Evolutionary conservation across 2,888 invertebrate genomes (phyloP).

Genomic region (Fragum sueziense): DNA sequence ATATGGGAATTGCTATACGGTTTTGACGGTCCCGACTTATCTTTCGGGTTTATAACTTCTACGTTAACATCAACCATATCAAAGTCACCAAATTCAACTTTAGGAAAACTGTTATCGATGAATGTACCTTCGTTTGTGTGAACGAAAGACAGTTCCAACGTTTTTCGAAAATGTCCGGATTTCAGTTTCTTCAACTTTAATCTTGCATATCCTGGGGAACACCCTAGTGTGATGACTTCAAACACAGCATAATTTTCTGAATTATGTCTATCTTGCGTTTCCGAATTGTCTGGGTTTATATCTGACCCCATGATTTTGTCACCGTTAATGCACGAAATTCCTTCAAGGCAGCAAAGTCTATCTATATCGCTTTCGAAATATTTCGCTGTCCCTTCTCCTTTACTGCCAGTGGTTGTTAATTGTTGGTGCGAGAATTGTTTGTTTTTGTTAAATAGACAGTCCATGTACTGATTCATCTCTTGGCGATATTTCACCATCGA

Average conservation of each 20-base stretch:
- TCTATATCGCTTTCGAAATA: constrained; percentile 14
- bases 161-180: not conserved
- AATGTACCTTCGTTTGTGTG: not conserved
- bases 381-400: constrained; percentile 10
- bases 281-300: not conserved
- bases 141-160: not conserved
- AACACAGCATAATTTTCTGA: not conserved
- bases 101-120: not conserved
- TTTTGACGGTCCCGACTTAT: not conserved
- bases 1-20: not conserved
- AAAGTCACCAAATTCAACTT: not conserved
- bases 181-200: not conserved
- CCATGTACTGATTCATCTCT: not conserved
- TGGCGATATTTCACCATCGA: not conserved
- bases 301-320: not conserved
- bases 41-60: not conserved
- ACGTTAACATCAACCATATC: not conserved
- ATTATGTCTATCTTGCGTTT: too few species aligned
- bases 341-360: not conserved
- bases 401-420: not conserved
- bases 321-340: not conserved
- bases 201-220: constrained; percentile 5
- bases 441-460: not conserved
- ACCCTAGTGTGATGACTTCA: not conserved
- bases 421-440: not conserved